phyloP scores from a whole-genome alignment of 2,797 vertebrate genomes.

The Parambassis ranga region DNA sequence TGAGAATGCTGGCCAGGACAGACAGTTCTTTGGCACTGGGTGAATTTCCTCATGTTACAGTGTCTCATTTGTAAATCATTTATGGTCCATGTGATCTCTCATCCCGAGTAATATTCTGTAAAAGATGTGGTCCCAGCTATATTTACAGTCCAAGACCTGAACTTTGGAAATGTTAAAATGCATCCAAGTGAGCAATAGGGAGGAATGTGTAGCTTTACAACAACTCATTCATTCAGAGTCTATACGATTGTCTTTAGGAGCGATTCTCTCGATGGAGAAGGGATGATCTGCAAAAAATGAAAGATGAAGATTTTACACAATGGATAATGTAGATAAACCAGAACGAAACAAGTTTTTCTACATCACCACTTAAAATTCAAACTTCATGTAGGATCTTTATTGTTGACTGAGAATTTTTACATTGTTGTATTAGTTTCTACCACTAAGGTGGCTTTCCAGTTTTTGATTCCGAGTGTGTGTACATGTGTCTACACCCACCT shows the following conservation, averaged over 20 bases:
- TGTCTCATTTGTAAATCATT: neutral
- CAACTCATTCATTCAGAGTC: slow-evolving; percentile 18
- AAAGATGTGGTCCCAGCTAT: neutral
- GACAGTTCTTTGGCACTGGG: slow-evolving; percentile 17
- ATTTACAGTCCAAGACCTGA: neutral
- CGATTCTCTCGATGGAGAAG: slow-evolving; percentile 82
- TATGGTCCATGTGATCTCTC: neutral
- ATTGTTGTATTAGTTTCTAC: neutral
- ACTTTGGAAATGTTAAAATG: slow-evolving; percentile 3
- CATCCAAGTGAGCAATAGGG: neutral
- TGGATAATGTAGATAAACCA: no score
- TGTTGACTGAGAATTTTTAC: no score
- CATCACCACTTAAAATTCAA: no score
- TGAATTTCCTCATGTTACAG: slow-evolving; percentile 5
- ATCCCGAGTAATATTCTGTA: neutral
- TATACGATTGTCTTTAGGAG: slow-evolving; percentile 41
- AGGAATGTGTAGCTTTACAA: slow-evolving; percentile 24
- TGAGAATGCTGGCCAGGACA: neutral
- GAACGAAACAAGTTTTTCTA: no score
- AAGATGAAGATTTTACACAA: no score
- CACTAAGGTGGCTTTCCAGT: no score
- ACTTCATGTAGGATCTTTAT: no score
- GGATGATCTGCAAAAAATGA: slow-evolving; percentile 82
- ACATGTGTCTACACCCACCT: slow-evolving; percentile 75
- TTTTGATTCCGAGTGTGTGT: neutral